Base-by-base conservation (phyloP, 2,113 vertebrate genomes). In the Myrmophylax atrothorax region DNA sequence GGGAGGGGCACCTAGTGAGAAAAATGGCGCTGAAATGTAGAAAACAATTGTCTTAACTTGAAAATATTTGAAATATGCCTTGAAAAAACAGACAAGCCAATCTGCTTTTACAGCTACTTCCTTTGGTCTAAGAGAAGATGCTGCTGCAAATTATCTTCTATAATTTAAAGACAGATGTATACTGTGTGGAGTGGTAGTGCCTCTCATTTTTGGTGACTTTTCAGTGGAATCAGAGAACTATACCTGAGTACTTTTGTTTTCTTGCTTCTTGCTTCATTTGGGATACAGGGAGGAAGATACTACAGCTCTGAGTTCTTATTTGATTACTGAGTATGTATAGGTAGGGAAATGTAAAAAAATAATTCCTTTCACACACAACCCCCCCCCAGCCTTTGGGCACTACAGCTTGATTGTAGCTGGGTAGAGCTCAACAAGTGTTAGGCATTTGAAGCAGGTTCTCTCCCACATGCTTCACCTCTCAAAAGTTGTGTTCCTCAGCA, bases 231-330 rank as follows among this genome's bases (percentile, higher is more conserved):
- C 53, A 6, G 3, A 47, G 25, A 52, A 17, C 40, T 73, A 40
- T 28, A 84, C 31, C 11, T 64, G n/a, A 28, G n/a, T 38, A 20
- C 14, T 63, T 63, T 18, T 7, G 24, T 66, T 53, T 62, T 53
- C 50, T 67, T 87, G 25, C 33, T 24, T 35, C 25, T 78, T 70
- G 29, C 78, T 82, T 85, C 38, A 1, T n/a, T 28, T 0, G 0
- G 4, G 31, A 23, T 2, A 14, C n/a, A 82, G 7, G 35, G 31
- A 58, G 22, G 35, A 63, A 63, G 29, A 40, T 47, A 14, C 0
- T 35, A 20, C 26, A 79, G 9, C 20, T 85, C 35, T 73, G 67
- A 68, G 35, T 89, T 90, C 35, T 76, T 10, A 4, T 23, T 44
- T 75, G 53, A 22, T 59, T 78, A 35, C 38, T 82, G 9, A 20